These are phyloP conservation scores for Macaria notata DNA, from an alignment of 2,888 invertebrate species.

Conservation along the genomic window DNA sequence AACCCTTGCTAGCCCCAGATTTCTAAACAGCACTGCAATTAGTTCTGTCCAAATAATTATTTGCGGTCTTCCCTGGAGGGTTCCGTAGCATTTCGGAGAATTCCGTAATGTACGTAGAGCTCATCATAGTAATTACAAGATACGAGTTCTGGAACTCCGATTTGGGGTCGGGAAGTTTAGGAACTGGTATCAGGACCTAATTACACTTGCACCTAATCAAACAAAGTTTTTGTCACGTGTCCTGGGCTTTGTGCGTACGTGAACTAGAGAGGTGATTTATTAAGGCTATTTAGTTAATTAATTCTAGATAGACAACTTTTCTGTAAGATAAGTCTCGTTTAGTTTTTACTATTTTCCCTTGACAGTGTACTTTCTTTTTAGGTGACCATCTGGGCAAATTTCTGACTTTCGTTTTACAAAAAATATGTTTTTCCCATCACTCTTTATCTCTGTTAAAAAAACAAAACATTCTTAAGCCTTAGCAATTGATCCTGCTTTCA, in stretches of 20 bases:
- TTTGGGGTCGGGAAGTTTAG: slow-evolving; percentile 3
- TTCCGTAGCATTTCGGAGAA: slow-evolving; percentile 1
- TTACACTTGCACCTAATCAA: not conserved
- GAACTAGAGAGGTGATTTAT: too few species aligned
- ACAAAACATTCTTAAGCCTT: too few species aligned
- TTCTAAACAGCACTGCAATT: slow-evolving; percentile 20
- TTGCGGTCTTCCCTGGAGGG: slow-evolving; percentile 4
- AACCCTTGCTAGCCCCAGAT: slow-evolving; percentile 12
- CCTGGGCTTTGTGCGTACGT: not conserved
- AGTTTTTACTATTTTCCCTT: too few species aligned
- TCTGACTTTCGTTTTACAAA: too few species aligned
- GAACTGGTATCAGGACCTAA: not conserved
- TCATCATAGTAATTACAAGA: slow-evolving; percentile 19
- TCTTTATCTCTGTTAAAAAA: too few species aligned
- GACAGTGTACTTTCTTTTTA: too few species aligned
- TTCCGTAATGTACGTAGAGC: slow-evolving; percentile 2
- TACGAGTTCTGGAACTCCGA: slow-evolving; percentile 14
- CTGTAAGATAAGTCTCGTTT: too few species aligned
- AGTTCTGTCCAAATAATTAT: slow-evolving; percentile 22
- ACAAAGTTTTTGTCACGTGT: not conserved
- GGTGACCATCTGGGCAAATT: too few species aligned
- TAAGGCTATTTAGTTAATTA: too few species aligned
- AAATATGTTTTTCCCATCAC: too few species aligned
- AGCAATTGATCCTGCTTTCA: too few species aligned
- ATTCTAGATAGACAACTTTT: too few species aligned